These are phyloP conservation scores for Paramormyrops kingsleyae DNA, from an alignment of 2,113 vertebrate genomes.

Conservation along the genomic window DNA sequence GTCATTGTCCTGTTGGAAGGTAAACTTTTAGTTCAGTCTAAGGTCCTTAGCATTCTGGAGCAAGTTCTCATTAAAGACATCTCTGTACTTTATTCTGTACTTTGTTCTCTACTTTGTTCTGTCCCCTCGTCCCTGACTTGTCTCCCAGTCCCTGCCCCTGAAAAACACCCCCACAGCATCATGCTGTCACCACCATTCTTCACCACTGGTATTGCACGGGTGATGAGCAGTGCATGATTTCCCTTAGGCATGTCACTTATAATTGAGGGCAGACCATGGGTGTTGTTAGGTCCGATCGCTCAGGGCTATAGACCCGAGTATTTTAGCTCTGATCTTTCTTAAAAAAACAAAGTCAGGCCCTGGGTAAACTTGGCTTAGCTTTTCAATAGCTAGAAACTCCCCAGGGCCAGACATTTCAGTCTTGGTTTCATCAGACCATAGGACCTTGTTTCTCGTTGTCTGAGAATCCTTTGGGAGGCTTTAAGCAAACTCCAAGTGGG, in stretches of 20 bases:
- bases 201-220: too few relatives aligned
- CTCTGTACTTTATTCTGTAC: background rate
- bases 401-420: background rate
- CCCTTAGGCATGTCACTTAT: background rate
- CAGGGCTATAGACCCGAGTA: too few relatives aligned
- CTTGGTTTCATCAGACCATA: background rate
- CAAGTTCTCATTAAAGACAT: background rate
- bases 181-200: background rate
- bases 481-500: background rate
- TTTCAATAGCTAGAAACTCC: too few relatives aligned
- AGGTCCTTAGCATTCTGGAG: background rate
- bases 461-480: background rate
- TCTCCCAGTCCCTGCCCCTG: background rate
- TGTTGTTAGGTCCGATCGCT: too few relatives aligned
- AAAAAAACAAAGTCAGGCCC: too few relatives aligned
- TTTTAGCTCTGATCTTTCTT: too few relatives aligned
- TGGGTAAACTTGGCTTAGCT: too few relatives aligned
- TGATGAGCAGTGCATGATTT: background rate
- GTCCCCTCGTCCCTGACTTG: background rate
- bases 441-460: background rate
- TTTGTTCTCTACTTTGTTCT: background rate
- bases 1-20: background rate
- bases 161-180: background rate
- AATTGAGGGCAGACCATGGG: background rate
- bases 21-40: background rate